Base-by-base conservation (phyloP, 2,113 vertebrate genomes). In the Triplophysa rosa region DNA sequence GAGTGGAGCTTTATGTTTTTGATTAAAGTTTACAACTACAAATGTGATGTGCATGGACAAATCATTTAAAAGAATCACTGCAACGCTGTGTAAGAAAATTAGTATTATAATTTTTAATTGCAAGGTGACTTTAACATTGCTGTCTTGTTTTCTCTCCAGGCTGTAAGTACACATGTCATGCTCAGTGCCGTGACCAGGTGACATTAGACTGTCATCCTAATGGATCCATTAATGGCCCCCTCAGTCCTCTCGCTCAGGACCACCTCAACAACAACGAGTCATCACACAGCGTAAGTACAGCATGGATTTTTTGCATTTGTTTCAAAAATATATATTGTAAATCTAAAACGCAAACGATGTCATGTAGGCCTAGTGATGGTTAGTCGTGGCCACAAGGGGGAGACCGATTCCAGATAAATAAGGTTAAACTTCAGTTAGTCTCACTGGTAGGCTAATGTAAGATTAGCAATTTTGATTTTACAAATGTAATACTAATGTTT, bases 91-190 rank as follows among this genome's bases (percentile, higher is more conserved):
- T 37, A 37, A 37, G 33, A 37, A 37, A 7, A 37, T 37, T 6
- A 7, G 33, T 37, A 37, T 37, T 37, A 37, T 37, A 0, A 8
- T 37, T 37, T 37, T 37, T 7, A 37, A 16, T 5, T 33, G 49
- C 33, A 6, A 6, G 29, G 9, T 56, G 29, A 29, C 29, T 29
- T 29, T 29, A 56, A 70, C 10, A 58, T 58, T 82, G 58, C 49
- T 40, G 45, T 80, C 67, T 65, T 54, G 21, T 59, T 24, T 66
- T 42, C 24, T 59, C 59, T 78, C 9, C 89, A 94, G 93, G 89
- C 45, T 94, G 93, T 85, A 94, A 92, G 70, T 94, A 93, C 59
- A 17, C 91, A 0, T 94, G 93, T 83, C 93, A 94, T 84, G 21
- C 90, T 2, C 83, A 85, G 0, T 94, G 93, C 86, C 87, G 84